Base-by-base conservation (phyloP, 2,113 vertebrate genomes). In the Bubo bubo region DNA sequence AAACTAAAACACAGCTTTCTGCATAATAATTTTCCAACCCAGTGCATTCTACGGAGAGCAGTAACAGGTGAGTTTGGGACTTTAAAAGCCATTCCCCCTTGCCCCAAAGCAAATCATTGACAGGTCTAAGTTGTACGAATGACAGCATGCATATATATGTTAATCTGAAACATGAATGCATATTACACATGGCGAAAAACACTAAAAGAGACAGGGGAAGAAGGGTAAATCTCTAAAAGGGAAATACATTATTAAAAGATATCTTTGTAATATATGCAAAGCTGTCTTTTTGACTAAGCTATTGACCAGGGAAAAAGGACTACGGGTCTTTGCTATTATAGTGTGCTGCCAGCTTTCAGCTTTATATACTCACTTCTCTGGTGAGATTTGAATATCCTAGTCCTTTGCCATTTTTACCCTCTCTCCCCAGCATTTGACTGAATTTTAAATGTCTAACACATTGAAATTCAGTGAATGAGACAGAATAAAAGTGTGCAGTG, bases 391-490 rank as follows among this genome's bases (percentile, higher is more conserved):
- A 93, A 90, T 79, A 94, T 94, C 76, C 88, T 60, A 93, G 53
- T 84, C 93, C 86, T 96, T 96, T 93, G 87, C 72, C 95, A 89
- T 79, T 92, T 80, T 87, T 90, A 96, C 74, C 62, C 49, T 55
- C 50, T 92, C 94, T 95, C 79, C 35, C 47, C 41, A 92, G 80
- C 82, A 91, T 83, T 91, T 95, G 95, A 79, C 67, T 72, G 94
- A 95, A 89, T 96, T 91, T 92, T 79, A 91, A 97, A 91, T 58
- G 89, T 89, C 95, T 95, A 95, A 89, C 92, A 74, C 94, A 96
- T 93, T 96, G 94, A 97, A 94, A 97, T 96, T 92, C 95, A 95
- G 91, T 64, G 88, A 97, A 96, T 91, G 91, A 96, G 84, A 91
- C 56, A 71, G 91, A 88, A 93, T 95, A 95, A 86, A 96, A 95